Base-by-base conservation (phyloP, 2,113 vertebrate genomes). In the Prolemur simus region DNA sequence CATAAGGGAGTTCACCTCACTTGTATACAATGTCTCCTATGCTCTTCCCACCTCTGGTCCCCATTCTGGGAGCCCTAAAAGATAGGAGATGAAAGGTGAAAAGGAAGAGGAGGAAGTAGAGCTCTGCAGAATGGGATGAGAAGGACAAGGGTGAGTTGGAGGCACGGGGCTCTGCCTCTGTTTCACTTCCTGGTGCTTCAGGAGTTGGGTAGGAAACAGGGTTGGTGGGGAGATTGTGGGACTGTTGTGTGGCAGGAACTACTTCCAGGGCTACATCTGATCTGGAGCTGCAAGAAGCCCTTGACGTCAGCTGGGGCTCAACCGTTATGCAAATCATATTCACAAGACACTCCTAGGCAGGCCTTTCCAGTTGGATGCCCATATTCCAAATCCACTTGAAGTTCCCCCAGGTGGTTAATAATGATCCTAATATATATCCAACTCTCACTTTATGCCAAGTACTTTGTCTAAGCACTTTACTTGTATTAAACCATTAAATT, bases 171-270 rank as follows among this genome's bases (percentile, higher is more conserved):
- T 87, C 56, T 47, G 56, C 52, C 71, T 56, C 49, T 95, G 64
- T 98, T 97, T 98, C 97, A 98, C 98, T 98, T 98, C 98, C 98
- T 96, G 97, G 45, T 96, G 83, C 92, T 95, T 27, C 4, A 3
- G 91, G 52, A 81, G 49, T 39, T 92, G 95, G 84, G 54, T 93
- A 95, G 97, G 96, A 97, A 97, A 89, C 78, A 74, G 78, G 58
- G 84, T 89, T 93, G 58, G 49, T 94, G 97, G 93, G 96, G 52
- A 45, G 23, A 56, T 11, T 89, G 63, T 96, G 97, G 97, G 97
- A 90, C 91, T 94, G 54, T 80, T 85, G 85, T 66, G 52, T 52
- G 81, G 85, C 96, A 96, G 92, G 97, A 97, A 94, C 84, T 96
- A 91, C 94, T 96, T 97, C 94, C 96, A 91, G 90, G 84, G 45